Conservation (phyloP, 2,888 invertebrate species). For the Heteromurus nitidus region DNA sequence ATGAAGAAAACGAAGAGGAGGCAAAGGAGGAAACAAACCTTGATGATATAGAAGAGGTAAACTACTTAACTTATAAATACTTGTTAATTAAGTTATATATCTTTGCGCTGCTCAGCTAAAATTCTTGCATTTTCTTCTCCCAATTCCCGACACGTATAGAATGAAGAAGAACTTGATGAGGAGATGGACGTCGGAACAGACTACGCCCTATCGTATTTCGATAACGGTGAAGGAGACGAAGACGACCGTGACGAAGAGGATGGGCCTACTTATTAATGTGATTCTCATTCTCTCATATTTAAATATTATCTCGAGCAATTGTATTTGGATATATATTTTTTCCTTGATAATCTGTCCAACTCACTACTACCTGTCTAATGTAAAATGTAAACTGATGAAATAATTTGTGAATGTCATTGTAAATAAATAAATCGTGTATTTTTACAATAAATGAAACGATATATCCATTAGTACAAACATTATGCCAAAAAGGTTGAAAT, state of each 20-base stretch:
- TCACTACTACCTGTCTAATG: too few species aligned
- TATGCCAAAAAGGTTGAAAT: too few species aligned
- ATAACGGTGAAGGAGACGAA: conserved; percentile 77
- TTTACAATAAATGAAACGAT: too few species aligned
- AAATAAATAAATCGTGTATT: too few species aligned
- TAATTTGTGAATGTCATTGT: conserved; percentile 14
- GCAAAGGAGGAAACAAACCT: conserved; percentile 22
- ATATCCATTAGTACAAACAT: too few species aligned
- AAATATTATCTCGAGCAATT: too few species aligned
- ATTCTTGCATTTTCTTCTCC: not conserved
- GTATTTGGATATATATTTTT: too few species aligned
- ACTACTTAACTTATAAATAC: not conserved
- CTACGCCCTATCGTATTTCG: conserved; percentile 74
- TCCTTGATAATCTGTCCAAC: too few species aligned
- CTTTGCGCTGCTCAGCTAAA: not conserved
- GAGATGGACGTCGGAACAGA: conserved; percentile 77
- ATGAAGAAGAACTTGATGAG: conserved; percentile 80
- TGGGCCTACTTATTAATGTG: conserved; percentile 66
- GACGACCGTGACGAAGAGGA: conserved; percentile 76
- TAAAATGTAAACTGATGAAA: too few species aligned
- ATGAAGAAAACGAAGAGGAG: conserved; percentile 69
- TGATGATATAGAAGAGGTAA: conserved; percentile 52
- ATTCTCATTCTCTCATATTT: too few species aligned
- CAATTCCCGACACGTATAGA: conserved; percentile 74
- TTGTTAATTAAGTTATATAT: not conserved